Evolutionary conservation across 2,113 vertebrate species (phyloP), one percentile per base, ranked within the genome.

Genomic region (Clarias gariepinus): DNA sequence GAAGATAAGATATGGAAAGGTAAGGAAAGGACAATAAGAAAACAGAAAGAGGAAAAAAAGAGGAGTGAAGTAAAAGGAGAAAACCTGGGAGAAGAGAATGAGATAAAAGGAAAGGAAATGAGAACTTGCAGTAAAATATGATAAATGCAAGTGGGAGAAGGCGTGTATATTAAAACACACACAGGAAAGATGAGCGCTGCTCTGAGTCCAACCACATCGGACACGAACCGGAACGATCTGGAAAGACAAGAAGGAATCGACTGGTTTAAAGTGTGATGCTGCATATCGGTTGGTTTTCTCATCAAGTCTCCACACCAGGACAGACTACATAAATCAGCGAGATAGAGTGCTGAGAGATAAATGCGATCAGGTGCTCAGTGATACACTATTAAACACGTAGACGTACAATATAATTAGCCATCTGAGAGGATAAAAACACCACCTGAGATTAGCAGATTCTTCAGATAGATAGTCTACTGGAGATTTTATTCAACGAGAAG

Each of bases 221-320:
- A 87, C 85, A 71, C 33, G 81, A 87, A 91, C 86, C 86, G 86
- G 86, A 86, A 83, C 47, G n/a, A 76, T 36, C 90, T 88, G 83
- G 74, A 53, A 69, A 88, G 86, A 80, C 41, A 10, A 86, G 81
- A 87, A 84, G 30, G 2, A 0, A 30, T 33, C 89, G 89, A 89
- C 91, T 94, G 87, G 91, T 90, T 89, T 88, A 91, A 81, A 91
- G 89, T 88, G 90, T 90, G 90, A 92, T 89, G 84, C 74, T 90
- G 91, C 82, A 83, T 84, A 92, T 86, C 23, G 53, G 73, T 90
- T 87, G 90, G 83, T 91, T 91, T 93, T 93, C 88, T 88, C 91
- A 93, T 91, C 89, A 87, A 83, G 82, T 3, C 16, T 81, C 12
- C 47, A 58, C 61, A 30, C 53, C 53, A 85, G 68, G n/a, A 71